A percentile compares a stretch with the other conserved stretches of the same genome.
Evolutionary conservation across 2,797 vertebrate genomes (phyloP).

Genomic region (Sparus aurata): DNA sequence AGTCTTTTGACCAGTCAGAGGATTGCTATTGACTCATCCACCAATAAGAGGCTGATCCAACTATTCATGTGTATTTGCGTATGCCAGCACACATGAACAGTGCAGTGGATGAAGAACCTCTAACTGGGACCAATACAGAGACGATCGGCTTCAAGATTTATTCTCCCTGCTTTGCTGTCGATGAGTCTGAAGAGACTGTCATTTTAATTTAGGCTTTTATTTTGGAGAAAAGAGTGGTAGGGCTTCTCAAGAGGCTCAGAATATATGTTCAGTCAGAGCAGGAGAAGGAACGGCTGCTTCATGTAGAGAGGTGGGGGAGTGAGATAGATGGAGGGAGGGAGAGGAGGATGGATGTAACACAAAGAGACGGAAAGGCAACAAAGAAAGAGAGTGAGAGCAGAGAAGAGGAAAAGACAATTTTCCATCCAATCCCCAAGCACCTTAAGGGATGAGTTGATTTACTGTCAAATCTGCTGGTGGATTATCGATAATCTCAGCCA

Average conservation of each 20-base stretch:
- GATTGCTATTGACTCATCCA: no score
- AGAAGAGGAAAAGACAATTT: slow-evolving; percentile 65
- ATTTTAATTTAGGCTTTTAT: slow-evolving; percentile 21
- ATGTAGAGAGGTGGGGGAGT: slow-evolving; percentile 15
- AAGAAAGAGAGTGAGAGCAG: slow-evolving; percentile 35
- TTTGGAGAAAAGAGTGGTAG: slow-evolving; percentile 5
- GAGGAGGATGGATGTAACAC: slow-evolving; percentile 36
- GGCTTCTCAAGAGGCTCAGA: background rate
- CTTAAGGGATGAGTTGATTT: slow-evolving; percentile 81
- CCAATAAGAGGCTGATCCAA: no score
- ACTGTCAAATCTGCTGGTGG: slow-evolving; percentile 74
- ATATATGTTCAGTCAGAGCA: slow-evolving; percentile 39
- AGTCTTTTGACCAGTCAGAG: no score
- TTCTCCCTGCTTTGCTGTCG: background rate
- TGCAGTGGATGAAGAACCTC: no score
- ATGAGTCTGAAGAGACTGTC: background rate
- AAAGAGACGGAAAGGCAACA: slow-evolving; percentile 45
- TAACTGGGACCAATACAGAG: no score
- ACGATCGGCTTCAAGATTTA: no score
- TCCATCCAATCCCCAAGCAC: slow-evolving; percentile 61
- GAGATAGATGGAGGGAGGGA: slow-evolving; percentile 26
- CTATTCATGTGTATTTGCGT: no score
- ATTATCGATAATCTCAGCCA: slow-evolving; percentile 82
- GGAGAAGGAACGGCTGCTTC: background rate
- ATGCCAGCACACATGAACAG: no score